Base-by-base conservation (phyloP, 2,113 vertebrate species). In the Cichladusa arquata region DNA sequence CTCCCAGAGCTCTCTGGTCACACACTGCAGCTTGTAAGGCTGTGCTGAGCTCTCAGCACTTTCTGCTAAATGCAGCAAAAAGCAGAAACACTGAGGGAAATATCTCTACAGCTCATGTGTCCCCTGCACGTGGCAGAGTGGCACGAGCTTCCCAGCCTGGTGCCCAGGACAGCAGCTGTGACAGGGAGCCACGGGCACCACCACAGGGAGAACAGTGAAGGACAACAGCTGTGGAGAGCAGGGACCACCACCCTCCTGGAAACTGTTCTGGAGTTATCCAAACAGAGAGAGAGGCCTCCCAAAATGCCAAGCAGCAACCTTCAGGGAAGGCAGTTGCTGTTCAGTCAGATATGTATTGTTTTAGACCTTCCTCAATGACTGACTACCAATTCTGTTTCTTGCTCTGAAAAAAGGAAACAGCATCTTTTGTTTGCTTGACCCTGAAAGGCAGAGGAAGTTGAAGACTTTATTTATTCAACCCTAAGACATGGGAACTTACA, bases 381-480 rank as follows among this genome's bases (percentile, higher is more conserved):
- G 72, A 94, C 81, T 51, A 58, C 3, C 6, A 95, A 87, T 79
- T 90, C 50, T 65, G 44, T 38, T 78, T 51, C 61, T 87, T 85
- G 67, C 45, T 87, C 70, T 5, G 7, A 53, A 85, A 85, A 85
- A 85, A 4, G 13, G 78, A 95, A 94, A 91, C 14, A 20, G 40
- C 33, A 86, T 95, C 74, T 85, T 94, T 80, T 96, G 81, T 95
- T 93, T 95, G 65, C 81, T 90, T 96, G 90, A 95, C 90, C 91
- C 58, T 91, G 83, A 82, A 90, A 95, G 87, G 81, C 91, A 93
- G 38, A 90, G 91, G 92, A 95, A 93, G 90, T 73, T 83, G 71
- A 54, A 90, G 58, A 73, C 94, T 94, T 92, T 97, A 90, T 97
- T 97, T 96, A 91, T 80, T 95, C 76, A 94, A 24, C 64, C 71